A percentile compares a stretch with the other conserved stretches of the same genome.
Conservation (phyloP, 2,113 vertebrate species). For the Stomatorhinus ivindoensis region DNA sequence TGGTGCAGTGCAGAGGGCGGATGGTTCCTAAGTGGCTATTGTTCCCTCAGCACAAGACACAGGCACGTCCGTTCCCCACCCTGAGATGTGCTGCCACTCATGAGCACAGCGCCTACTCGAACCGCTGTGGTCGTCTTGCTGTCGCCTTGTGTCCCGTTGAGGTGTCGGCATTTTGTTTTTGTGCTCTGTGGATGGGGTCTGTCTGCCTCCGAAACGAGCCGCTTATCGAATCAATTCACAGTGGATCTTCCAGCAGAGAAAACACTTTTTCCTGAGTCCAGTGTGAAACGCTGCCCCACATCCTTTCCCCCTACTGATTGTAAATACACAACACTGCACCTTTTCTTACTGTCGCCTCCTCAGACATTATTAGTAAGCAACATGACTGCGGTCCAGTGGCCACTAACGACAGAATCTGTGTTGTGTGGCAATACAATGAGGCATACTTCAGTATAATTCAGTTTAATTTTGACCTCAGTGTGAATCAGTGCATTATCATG, state of each 20-base stretch:
- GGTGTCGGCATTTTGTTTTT: neutral
- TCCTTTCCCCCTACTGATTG: neutral
- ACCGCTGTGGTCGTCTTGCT: neutral
- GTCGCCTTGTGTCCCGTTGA: neutral
- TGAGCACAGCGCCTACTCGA: neutral
- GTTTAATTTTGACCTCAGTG: neutral
- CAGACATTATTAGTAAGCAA: neutral
- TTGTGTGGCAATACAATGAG: neutral
- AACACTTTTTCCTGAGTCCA: neutral
- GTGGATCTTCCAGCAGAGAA: neutral
- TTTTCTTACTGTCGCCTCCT: neutral
- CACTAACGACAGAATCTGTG: neutral
- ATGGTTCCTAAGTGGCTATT: neutral
- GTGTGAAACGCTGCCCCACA: neutral
- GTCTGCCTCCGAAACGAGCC: neutral
- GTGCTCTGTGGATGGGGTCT: neutral
- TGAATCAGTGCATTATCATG: neutral
- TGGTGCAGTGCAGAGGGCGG: neutral
- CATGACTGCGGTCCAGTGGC: neutral
- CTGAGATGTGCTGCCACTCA: neutral
- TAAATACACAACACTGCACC: neutral
- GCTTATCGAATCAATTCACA: neutral
- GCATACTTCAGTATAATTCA: neutral
- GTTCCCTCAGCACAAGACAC: neutral
- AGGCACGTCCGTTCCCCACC: neutral